Evolutionary conservation across 2,888 invertebrate genomes (phyloP), one percentile per base, ranked within the genome.

Genomic region (Drosophila eohydei): DNA sequence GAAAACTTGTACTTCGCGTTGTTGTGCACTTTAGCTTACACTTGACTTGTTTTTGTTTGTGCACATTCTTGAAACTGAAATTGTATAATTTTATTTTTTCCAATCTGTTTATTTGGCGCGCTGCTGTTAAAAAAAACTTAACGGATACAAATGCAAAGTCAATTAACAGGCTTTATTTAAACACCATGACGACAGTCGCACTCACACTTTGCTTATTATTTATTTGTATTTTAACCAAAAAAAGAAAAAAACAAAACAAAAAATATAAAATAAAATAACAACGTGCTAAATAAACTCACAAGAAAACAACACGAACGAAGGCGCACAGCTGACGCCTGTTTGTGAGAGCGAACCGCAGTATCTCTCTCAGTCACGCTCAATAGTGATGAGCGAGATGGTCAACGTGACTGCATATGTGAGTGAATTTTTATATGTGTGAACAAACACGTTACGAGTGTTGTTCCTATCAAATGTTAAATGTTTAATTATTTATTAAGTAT

Each of bases 161-260:
- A 87, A 83, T 84, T 88, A 83, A 67, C 88, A 71, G 57, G 55
- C 65, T 69, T 76, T 78, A 78, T 78, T 78, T 68, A 78, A 78
- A 75, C 57, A 66, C 54, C 56, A 70, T 68, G 59, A 69, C 72
- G 55, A 70, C 78, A 61, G 43, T 68, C 66, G 48, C 46, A 69
- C 43, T 78, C 56, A 41, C 64, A 70, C 59, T 65, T 60, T 63
- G 48, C 58, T 73, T 78, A 71, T 75, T 63, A 71, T 68, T 65
- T 70, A 75, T 56, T 65, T 72, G 55, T 68, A 62, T 78, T 68
- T 78, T 65, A 55, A 52, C 61, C 50, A 73, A 67, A 72, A 40
- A 11, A 38, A 73, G 64, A 72, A 40, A 11, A 38, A 16, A 56
- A 34, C 1, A 43, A 41, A 41, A 16, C 11, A 26, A 40, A 46